These are phyloP conservation scores for Thaumatotibia leucotreta DNA, from an alignment of 1,140 invertebrate species.

Conservation along the genomic window DNA sequence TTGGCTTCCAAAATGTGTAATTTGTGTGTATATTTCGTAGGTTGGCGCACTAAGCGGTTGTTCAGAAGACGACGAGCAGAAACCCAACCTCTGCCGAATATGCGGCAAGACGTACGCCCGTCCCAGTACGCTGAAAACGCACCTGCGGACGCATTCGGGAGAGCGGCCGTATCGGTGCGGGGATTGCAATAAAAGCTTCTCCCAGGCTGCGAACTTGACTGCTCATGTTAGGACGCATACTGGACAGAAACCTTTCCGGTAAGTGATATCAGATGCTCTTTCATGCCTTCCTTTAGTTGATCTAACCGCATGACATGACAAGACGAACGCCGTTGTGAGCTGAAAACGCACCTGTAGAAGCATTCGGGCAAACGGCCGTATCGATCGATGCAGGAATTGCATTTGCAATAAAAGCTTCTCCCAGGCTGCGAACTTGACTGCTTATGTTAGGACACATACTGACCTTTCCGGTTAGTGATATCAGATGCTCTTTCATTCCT, in stretches of 20 bases:
- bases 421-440: too few species aligned
- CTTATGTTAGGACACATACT: too few species aligned
- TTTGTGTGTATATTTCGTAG: constrained; percentile 30
- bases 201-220: constrained; percentile 84
- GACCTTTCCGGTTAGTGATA: not conserved
- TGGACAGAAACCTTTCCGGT: constrained; percentile 93
- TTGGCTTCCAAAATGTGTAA: too few species aligned
- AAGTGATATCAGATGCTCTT: too few species aligned
- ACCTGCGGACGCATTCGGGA: constrained; percentile 96
- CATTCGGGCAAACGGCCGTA: constrained; percentile 98
- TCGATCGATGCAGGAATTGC: constrained; percentile 88
- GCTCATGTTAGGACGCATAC: constrained; percentile 89
- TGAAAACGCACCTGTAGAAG: constrained; percentile 98
- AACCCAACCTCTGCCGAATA: constrained; percentile 92
- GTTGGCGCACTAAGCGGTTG: constrained; percentile 66
- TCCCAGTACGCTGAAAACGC: constrained; percentile 97
- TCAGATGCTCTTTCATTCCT: too few species aligned
- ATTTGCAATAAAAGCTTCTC: constrained; percentile 87
- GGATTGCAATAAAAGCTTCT: constrained; percentile 88
- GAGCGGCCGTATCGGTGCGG: constrained; percentile 95
- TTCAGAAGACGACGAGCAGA: constrained; percentile 81
- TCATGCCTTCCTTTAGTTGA: too few species aligned
- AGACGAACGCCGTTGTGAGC: constrained; percentile 95
- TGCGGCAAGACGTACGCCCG: constrained; percentile 98
- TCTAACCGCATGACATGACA: too few species aligned